Evolutionary conservation across 2,113 vertebrate species (phyloP).

Genomic region (Vulpes lagopus): DNA sequence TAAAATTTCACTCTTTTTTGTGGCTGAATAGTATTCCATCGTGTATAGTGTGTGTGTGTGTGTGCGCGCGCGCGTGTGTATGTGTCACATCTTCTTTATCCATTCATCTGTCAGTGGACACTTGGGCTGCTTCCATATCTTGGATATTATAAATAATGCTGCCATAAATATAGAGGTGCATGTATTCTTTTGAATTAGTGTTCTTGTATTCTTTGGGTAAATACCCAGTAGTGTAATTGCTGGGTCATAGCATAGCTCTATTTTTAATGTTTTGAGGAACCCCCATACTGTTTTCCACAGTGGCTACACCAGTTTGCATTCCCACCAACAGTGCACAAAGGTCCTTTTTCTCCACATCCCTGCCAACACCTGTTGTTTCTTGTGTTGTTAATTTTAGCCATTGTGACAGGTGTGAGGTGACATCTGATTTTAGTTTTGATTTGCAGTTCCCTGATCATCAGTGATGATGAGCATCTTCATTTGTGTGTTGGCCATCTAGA

Average conservation of each 20-base stretch:
- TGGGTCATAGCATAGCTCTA: background rate
- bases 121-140: background rate
- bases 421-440: background rate
- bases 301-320: background rate
- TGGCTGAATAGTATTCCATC: background rate
- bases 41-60: background rate
- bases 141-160: background rate
- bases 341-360: background rate
- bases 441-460: background rate
- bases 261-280: background rate
- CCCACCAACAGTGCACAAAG: background rate
- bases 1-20: background rate
- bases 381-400: background rate
- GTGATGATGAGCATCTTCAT: background rate
- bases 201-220: background rate
- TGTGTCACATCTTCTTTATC: background rate
- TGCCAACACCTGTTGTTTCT: background rate
- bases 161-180: background rate
- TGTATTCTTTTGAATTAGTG: background rate
- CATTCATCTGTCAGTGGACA: background rate
- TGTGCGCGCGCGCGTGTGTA: too few species aligned
- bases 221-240: background rate
- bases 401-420: background rate
- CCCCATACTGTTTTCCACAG: background rate
- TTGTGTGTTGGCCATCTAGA: background rate